These are phyloP conservation scores for Gadopsis bispinosus DNA, from an alignment of 2,797 vertebrate genomes.

Conservation along the genomic window DNA sequence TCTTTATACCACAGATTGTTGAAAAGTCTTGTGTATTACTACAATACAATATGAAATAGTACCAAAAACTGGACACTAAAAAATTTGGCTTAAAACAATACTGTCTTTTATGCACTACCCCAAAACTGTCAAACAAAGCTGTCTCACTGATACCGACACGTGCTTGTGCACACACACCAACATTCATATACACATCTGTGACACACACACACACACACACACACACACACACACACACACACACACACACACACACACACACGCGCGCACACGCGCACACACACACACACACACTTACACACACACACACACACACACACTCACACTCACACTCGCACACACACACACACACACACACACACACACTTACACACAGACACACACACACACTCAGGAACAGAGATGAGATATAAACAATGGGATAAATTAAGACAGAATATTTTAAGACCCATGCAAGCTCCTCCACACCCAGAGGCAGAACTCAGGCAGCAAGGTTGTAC, in stretches of 20 bases:
- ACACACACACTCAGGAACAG: slow-evolving; percentile 40
- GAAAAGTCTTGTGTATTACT: slow-evolving; percentile 78
- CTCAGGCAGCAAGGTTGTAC: slow-evolving; percentile 77
- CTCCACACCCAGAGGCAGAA: slow-evolving; percentile 66
- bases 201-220: slow-evolving; percentile 30
- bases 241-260: slow-evolving; percentile 29
- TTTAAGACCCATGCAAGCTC: slow-evolving; percentile 80
- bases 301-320: slow-evolving; percentile 37
- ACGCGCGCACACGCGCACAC: no score
- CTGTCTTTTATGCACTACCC: slow-evolving; percentile 69
- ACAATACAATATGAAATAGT: slow-evolving; percentile 82
- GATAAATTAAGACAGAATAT: slow-evolving; percentile 76
- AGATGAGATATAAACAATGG: slow-evolving; percentile 61
- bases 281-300: slow-evolving; percentile 30
- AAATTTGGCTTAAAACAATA: slow-evolving; percentile 80
- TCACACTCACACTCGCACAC: slow-evolving; percentile 21
- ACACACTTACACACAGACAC: slow-evolving; percentile 28
- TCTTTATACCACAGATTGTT: slow-evolving; percentile 74
- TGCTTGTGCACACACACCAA: slow-evolving; percentile 36
- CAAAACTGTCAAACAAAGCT: slow-evolving; percentile 50
- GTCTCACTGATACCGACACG: slow-evolving; percentile 53
- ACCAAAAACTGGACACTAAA: slow-evolving; percentile 80
- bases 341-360: slow-evolving; percentile 5
- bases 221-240: slow-evolving; percentile 32
- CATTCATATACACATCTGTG: slow-evolving; percentile 27